phyloP scores from a whole-genome alignment of 1,140 invertebrate species.

The Ceratina calcarata region DNA sequence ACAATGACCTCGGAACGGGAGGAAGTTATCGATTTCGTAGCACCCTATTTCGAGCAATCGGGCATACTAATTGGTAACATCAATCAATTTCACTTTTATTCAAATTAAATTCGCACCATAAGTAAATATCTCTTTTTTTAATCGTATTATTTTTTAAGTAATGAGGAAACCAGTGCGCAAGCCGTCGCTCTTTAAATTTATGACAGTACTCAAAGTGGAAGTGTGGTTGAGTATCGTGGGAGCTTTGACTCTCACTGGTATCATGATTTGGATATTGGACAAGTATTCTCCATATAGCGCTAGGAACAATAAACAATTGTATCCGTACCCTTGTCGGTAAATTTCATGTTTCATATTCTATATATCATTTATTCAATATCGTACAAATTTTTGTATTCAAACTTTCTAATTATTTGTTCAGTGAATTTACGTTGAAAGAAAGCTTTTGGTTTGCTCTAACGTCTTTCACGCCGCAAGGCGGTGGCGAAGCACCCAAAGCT shows the following conservation, averaged over 20 bases:
- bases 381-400: background rate
- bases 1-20: slow-evolving; percentile 96
- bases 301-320: slow-evolving; percentile 89
- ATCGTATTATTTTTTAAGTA: slow-evolving; percentile 80
- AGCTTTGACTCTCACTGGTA: slow-evolving; percentile 89
- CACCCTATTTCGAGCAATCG: slow-evolving; percentile 94
- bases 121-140: slow-evolving; percentile 15
- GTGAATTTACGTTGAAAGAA: slow-evolving; percentile 92
- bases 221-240: slow-evolving; percentile 94
- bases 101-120: background rate
- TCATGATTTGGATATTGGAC: slow-evolving; percentile 94
- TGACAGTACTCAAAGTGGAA: slow-evolving; percentile 92
- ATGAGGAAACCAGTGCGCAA: slow-evolving; percentile 91
- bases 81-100: background rate
- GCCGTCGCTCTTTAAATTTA: slow-evolving; percentile 94
- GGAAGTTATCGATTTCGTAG: slow-evolving; percentile 95
- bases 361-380: no score
- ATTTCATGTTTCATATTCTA: background rate
- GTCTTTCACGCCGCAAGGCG: slow-evolving; percentile 94
- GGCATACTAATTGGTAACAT: slow-evolving; percentile 90
- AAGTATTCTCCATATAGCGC: slow-evolving; percentile 94
- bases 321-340: slow-evolving; percentile 90
- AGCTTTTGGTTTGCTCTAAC: slow-evolving; percentile 97
- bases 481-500: slow-evolving; percentile 92
- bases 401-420: slow-evolving; percentile 69